Evolutionary conservation across 2,113 vertebrate genomes (phyloP), one percentile per base, ranked within the genome.

Genomic region (Phoxinus phoxinus): DNA sequence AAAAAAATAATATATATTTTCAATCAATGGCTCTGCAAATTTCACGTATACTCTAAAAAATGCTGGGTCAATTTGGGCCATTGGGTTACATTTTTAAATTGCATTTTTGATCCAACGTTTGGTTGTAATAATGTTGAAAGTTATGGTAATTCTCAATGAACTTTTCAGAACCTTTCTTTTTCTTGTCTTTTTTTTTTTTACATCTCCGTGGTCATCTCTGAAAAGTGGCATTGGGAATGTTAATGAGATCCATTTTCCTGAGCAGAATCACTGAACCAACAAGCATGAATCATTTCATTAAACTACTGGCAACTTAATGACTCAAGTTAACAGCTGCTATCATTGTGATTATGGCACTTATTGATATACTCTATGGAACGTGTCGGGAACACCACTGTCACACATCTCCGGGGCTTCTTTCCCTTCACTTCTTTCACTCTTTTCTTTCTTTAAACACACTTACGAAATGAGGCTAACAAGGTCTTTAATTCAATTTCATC

Each of bases 271-370:
- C 74, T 80, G 67, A 72, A 41, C 63, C 81, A 56, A 27, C 67
- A 83, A 83, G 13, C 67, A 83, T 73, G 48, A 37, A 73, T 73
- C 46, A 72, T 83, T 58, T 83, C 67, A 83, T 83, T 83, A 83
- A 83, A 72, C 67, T 72, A 72, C 67, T 72, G 67, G 81, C 67
- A 41, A 83, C 48, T 83, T 72, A 83, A 83, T 83, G 81, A 83
- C 81, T 83, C 27, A 56, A 25, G 81, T 83, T 83, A 83, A 83
- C 81, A 58, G 81, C 81, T 72, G 46, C 67, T 56, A 71, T 83
- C 81, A 72, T 72, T 72, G 81, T 72, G 81, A 83, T 58, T 83
- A 72, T 73, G 21, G 6, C 65, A 58, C 30, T 51, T 69, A 82
- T 71, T 82, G 63, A 67, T 27, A 58, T 27, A 72, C 67, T 72